A percentile compares a stretch with the other conserved stretches of the same genome.
Evolutionary conservation across 1,140 invertebrate species (phyloP).

Genomic region (Drosophila burlai): DNA sequence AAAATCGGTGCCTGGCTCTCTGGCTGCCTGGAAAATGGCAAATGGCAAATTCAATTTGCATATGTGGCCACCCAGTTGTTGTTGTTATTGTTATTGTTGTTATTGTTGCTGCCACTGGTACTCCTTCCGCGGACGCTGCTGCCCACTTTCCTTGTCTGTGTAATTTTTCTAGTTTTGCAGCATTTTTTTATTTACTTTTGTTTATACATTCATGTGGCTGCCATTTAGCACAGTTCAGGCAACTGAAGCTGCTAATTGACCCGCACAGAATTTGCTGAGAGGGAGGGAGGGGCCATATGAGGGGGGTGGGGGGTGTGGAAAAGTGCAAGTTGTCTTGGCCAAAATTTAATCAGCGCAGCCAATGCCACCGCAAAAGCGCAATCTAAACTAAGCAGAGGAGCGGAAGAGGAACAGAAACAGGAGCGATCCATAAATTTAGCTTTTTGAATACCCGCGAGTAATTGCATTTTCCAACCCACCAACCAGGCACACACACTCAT

Average conservation of each 20-base stretch:
- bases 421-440: slow-evolving; percentile 35
- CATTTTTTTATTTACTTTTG: slow-evolving; percentile 5
- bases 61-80: slow-evolving; percentile 60
- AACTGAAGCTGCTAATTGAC: slow-evolving; percentile 76
- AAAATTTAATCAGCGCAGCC: slow-evolving; percentile 67
- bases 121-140: slow-evolving; percentile 8
- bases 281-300: too few species aligned
- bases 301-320: neutral
- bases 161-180: slow-evolving; percentile 7
- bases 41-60: slow-evolving; percentile 77
- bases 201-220: slow-evolving; percentile 14
- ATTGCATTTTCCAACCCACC: slow-evolving; percentile 1
- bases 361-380: slow-evolving; percentile 41
- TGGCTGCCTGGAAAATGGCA: slow-evolving; percentile 31
- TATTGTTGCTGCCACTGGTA: neutral
- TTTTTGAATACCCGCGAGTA: slow-evolving; percentile 41
- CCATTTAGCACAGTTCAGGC: slow-evolving; percentile 71
- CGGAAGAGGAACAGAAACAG: slow-evolving; percentile 1
- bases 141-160: slow-evolving; percentile 37
- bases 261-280: slow-evolving; percentile 2
- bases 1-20: slow-evolving; percentile 47
- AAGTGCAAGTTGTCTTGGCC: slow-evolving; percentile 42
- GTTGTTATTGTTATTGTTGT: neutral
- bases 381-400: slow-evolving; percentile 17
- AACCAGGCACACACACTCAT: neutral